These are phyloP conservation scores for Parnassius orleans DNA, from an alignment of 2,888 invertebrate genomes.

Conservation along the genomic window DNA sequence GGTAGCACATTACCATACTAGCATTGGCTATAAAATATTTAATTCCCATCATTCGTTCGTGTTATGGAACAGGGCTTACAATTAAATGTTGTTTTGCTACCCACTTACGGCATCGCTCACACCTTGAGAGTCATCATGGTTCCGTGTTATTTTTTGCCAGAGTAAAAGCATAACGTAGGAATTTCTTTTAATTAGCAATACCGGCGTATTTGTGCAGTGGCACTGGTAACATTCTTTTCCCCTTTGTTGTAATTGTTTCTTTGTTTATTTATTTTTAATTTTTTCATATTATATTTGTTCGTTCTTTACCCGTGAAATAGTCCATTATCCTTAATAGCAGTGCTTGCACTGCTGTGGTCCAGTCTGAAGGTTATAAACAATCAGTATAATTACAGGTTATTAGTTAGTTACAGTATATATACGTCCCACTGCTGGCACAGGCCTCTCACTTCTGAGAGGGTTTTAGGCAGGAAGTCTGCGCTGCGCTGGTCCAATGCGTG, in stretches of 20 bases:
- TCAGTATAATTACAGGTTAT: too few species aligned
- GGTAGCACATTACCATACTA: conserved; percentile 49
- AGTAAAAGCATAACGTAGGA: conserved; percentile 56
- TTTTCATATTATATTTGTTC: not conserved
- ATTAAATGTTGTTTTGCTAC: conserved; percentile 60
- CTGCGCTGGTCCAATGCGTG: too few species aligned
- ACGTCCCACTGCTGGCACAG: too few species aligned
- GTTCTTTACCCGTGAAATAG: not conserved
- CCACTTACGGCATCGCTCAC: conserved; percentile 68
- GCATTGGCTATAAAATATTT: conserved; percentile 46
- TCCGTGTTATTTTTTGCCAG: conserved; percentile 58
- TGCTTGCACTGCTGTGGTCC: too few species aligned
- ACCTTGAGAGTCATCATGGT: conserved; percentile 60
- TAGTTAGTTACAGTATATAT: too few species aligned
- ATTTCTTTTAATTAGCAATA: conserved; percentile 70
- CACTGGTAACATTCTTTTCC: conserved; percentile 47
- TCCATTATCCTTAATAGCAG: not conserved
- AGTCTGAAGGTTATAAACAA: not conserved
- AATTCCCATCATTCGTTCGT: conserved; percentile 53
- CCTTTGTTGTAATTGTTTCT: conserved; percentile 35
- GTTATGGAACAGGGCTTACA: conserved; percentile 53
- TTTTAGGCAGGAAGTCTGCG: too few species aligned
- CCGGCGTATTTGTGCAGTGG: conserved; percentile 48
- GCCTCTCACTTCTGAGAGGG: too few species aligned
- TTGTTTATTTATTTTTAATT: conserved; percentile 30